Evolutionary conservation across 2,113 vertebrate species (phyloP).

Genomic region (Sardina pilchardus): DNA sequence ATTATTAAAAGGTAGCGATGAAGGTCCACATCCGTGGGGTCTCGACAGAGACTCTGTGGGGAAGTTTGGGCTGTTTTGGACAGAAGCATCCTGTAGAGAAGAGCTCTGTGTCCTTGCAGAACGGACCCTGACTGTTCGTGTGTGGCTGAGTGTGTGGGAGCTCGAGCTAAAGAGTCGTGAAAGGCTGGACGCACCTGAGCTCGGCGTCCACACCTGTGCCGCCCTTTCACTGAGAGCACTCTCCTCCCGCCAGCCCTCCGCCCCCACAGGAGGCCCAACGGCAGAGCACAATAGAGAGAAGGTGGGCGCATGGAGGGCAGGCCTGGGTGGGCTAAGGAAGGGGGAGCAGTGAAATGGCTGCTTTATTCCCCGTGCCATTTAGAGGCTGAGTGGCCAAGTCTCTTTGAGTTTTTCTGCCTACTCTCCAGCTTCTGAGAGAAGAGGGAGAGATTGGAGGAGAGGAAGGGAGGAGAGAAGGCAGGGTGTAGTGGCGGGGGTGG

Average conservation of each 20-base stretch:
- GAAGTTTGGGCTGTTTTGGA: not conserved
- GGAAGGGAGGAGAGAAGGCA: not conserved
- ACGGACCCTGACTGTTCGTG: not conserved
- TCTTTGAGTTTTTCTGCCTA: not conserved
- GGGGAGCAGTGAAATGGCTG: not conserved
- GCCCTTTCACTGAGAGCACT: not conserved
- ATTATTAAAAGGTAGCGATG: no score
- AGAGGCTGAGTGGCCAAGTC: not conserved
- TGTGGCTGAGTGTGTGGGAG: not conserved
- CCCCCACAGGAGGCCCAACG: not conserved
- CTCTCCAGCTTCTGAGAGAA: not conserved
- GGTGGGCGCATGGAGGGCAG: not conserved
- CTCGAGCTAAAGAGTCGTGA: not conserved
- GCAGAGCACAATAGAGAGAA: not conserved
- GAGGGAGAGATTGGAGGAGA: not conserved
- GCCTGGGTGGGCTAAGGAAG: not conserved
- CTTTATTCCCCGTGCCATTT: not conserved
- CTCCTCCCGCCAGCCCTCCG: not conserved
- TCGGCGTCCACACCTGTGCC: not conserved
- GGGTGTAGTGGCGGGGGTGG: not conserved
- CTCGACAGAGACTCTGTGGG: not conserved
- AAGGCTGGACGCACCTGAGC: not conserved
- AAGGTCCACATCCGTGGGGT: not conserved
- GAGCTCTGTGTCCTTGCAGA: not conserved
- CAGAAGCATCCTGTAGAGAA: not conserved